These are phyloP conservation scores for Anodontia alba DNA, from an alignment of 2,888 invertebrate genomes.

Conservation along the genomic window DNA sequence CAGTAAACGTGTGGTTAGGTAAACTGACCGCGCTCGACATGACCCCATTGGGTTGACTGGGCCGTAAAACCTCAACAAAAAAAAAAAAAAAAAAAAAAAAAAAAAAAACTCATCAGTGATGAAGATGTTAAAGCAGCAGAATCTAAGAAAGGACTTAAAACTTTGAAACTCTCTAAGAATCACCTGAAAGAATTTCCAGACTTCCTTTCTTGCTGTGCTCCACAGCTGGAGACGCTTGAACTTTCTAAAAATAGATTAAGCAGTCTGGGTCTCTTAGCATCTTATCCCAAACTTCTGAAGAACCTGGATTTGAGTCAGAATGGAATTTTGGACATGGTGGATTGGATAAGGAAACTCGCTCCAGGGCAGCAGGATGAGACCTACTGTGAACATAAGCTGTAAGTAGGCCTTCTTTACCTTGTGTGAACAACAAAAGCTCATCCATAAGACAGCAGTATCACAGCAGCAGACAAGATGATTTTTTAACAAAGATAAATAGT, in stretches of 20 bases:
- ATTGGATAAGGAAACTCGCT: conserved; percentile 37
- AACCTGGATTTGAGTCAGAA: conserved; percentile 93
- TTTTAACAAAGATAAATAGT: no score
- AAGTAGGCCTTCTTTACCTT: no score
- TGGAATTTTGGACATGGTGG: conserved; percentile 46
- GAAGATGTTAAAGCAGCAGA: conserved; percentile 43
- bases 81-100: no score
- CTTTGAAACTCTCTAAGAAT: conserved; percentile 95
- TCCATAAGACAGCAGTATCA: no score
- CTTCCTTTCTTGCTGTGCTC: conserved; percentile 95
- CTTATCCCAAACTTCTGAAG: conserved; percentile 94
- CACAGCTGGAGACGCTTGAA: conserved; percentile 93
- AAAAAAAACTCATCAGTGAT: no score
- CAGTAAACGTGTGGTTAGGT: no score
- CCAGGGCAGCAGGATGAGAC: background rate
- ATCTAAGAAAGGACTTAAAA: conserved; percentile 71
- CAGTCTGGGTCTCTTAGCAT: conserved; percentile 93
- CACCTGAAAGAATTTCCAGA: conserved; percentile 94
- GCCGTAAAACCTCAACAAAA: no score
- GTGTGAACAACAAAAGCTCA: no score
- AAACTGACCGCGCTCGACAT: no score
- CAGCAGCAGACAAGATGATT: no score
- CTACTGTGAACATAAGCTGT: conserved; percentile 9
- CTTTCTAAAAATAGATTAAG: conserved; percentile 93
- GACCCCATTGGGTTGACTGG: no score